Evolutionary conservation across 2,797 vertebrate species (phyloP), one percentile per base, ranked within the genome.

Genomic region (Hephaestus fuliginosus): DNA sequence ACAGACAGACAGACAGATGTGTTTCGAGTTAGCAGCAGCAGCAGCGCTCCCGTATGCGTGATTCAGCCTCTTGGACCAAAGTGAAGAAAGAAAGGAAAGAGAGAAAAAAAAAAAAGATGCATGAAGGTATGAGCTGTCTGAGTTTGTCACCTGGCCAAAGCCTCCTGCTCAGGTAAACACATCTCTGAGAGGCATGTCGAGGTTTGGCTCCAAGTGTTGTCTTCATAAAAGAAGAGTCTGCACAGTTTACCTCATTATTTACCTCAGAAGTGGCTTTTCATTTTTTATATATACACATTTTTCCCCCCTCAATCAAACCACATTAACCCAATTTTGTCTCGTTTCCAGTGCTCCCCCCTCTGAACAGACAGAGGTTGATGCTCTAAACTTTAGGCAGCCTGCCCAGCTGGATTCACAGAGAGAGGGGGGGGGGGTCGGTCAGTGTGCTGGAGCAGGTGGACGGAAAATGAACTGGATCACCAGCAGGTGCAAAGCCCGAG

Each of bases 401-500:
- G 85, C 86, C 90, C 86, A 88, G 84, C 81, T 90, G 87, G 86
- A 88, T 68, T 64, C 75, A 41, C 83, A 81, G 74, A 33, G 30
- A 33, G 30, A 33, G 30, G 3, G 30, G 30, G 70, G 76, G 81
- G 28, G 66, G 92, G 89, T 93, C 84, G 81, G 91, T 77, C 83
- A 73, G 52, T 85, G 81, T 88, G 89, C 81, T 82, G 90, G 85
- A 94, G 91, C 95, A 94, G 94, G 93, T 95, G 94, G 93, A 94
- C 60, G 60, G 85, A 89, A 91, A 89, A 91, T 92, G n/a, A 91
- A 91, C 74, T 86, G 86, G 87, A 91, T 94, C 92, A 88, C 89
- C 84, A 93, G 92, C 95, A 95, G 94, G 94, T 95, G 94, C 91
- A 95, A 89, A 89, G 86, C 91, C 92, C 83, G n/a, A 64, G 89